Evolutionary conservation across 2,888 invertebrate genomes (phyloP), one percentile per base, ranked within the genome.

Genomic region (Ectropis crepuscularia): DNA sequence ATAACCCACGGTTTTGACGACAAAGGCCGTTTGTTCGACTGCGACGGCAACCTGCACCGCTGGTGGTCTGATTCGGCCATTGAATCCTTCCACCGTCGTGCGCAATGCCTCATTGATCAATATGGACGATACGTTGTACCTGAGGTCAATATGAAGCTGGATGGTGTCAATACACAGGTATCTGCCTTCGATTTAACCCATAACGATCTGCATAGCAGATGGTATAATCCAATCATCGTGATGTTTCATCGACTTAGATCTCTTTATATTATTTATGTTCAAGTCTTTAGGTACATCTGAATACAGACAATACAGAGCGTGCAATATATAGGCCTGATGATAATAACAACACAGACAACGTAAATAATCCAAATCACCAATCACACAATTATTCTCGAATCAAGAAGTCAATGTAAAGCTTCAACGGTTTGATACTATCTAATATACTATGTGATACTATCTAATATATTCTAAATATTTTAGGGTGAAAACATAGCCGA

Each of bases 401-500:
- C 16, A 28, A 28, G 4, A 28, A 28, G 16, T 28, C 16, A 28
- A 28, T 2, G 4, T 4, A 28, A 4, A 28, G 16, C 16, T 28
- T 28, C 16, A 4, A 28, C 16, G 16, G 16, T 28, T 4, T 28
- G 16, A 28, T 28, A 28, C 16, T n/a, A n/a, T n/a, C n/a, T n/a
- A n/a, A n/a, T n/a, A n/a, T n/a, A n/a, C n/a, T n/a, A n/a, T n/a
- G n/a, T n/a, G n/a, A n/a, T n/a, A n/a, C n/a, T n/a, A n/a, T n/a
- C n/a, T n/a, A n/a, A n/a, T n/a, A n/a, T n/a, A 28, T 28, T 28
- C 16, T 28, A 28, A 28, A 16, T 36, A 43, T 41, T 48, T n/a
- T 6, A 11, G 91, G 97, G 97, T 1, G 99, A 99, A 88, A 99
- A 99, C 81, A 99, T 99, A 77, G 99, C 99, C 0, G 99, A 99